Evolutionary conservation across 2,888 invertebrate species (phyloP).

Genomic region (Saturnia pavonia): DNA sequence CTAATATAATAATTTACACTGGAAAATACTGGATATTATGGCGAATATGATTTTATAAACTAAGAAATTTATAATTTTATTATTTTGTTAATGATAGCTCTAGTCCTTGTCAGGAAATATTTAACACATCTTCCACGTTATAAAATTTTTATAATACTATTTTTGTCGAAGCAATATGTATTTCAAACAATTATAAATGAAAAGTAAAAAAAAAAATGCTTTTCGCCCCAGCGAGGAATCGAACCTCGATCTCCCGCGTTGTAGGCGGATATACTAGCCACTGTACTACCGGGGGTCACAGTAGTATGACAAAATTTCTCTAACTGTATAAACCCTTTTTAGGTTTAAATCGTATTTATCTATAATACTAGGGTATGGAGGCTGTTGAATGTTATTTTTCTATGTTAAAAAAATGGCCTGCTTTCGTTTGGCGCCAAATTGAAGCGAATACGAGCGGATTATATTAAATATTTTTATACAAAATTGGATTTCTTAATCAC

Average conservation of each 20-base stretch:
- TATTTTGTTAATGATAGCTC: too few relatives aligned
- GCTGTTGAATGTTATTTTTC: background rate
- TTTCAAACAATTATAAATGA: background rate
- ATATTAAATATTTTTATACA: background rate
- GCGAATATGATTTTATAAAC: too few relatives aligned
- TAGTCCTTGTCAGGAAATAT: too few relatives aligned
- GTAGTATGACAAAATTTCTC: background rate
- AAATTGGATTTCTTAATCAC: background rate
- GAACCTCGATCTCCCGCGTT: constrained; percentile 78
- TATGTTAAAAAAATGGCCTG: background rate
- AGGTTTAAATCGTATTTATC: background rate
- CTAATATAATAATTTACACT: too few relatives aligned
- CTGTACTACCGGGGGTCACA: background rate
- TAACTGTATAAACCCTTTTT: background rate
- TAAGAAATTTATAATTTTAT: too few relatives aligned
- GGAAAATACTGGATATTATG: too few relatives aligned
- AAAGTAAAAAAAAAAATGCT: background rate
- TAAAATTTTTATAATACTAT: too few relatives aligned
- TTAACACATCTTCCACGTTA: too few relatives aligned
- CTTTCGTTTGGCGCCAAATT: background rate
- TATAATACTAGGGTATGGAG: background rate
- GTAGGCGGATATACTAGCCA: constrained; percentile 11
- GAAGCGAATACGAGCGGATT: background rate
- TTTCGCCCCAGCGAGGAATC: constrained; percentile 74
- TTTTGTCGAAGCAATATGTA: too few relatives aligned